Conservation (phyloP, 2,113 vertebrate species). For the Tychaedon coryphoeus region DNA sequence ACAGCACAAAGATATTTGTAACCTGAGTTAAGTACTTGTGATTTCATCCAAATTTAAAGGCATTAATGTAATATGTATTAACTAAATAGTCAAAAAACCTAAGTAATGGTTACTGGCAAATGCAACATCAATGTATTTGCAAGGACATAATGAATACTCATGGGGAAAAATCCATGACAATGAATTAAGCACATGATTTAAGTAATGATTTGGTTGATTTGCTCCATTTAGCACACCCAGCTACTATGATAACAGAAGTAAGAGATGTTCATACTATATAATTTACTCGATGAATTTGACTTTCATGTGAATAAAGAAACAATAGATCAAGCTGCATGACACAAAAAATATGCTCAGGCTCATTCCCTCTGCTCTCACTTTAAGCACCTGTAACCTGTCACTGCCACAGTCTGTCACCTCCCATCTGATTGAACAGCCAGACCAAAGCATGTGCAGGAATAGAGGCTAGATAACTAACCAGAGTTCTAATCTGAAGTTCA, state of each 20-base stretch:
- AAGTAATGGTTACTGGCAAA: background rate
- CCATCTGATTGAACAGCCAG: background rate
- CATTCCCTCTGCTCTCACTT: background rate
- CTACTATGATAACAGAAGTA: background rate
- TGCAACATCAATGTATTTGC: background rate
- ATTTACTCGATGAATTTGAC: background rate
- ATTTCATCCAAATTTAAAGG: background rate
- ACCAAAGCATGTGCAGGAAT: background rate
- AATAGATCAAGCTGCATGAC: background rate
- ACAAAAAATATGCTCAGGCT: background rate
- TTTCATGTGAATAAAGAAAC: background rate
- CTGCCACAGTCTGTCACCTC: background rate
- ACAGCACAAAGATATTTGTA: background rate
- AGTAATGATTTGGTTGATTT: constrained; percentile 29
- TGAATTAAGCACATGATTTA: constrained; percentile 2
- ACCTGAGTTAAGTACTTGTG: background rate
- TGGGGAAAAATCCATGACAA: background rate
- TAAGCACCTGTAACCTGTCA: background rate
- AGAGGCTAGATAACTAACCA: background rate
- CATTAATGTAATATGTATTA: background rate
- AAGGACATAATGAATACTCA: background rate
- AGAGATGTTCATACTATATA: background rate
- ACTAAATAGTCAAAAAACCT: background rate
- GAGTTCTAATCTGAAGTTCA: background rate
- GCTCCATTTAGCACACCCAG: background rate